Conservation (phyloP, 2,113 vertebrate species). For the Terrapene triunguis region DNA sequence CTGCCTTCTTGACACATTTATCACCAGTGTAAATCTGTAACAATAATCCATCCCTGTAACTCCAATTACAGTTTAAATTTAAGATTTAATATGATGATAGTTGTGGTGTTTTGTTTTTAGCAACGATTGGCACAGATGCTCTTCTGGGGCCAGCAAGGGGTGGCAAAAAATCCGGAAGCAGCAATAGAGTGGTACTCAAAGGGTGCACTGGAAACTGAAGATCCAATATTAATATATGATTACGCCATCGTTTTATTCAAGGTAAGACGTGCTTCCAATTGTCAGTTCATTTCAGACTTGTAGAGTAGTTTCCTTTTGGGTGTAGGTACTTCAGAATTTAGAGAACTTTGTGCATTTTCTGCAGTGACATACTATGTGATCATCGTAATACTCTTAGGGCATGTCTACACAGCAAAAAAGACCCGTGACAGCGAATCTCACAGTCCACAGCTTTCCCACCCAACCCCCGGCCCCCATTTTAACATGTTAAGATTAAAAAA, state of each 20-base stretch:
- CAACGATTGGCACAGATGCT: constrained; percentile 89
- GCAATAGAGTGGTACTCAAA: constrained; percentile 90
- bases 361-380: background rate
- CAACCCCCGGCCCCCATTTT: background rate
- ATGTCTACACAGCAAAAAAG: background rate
- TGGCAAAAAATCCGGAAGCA: constrained; percentile 84
- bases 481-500: background rate
- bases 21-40: background rate
- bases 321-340: background rate
- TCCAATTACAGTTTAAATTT: background rate
- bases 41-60: background rate
- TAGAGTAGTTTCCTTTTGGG: background rate
- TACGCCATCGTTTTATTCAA: constrained; percentile 92
- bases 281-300: background rate
- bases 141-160: constrained; percentile 91
- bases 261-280: constrained; percentile 76
- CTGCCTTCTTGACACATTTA: background rate
- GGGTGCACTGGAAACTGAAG: constrained; percentile 88
- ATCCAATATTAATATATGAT: constrained; percentile 89
- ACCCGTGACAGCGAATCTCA: background rate
- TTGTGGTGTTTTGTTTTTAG: constrained; percentile 74
- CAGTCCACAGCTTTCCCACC: background rate
- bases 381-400: background rate
- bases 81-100: background rate
- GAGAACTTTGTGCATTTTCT: background rate